A percentile compares a stretch with the other conserved stretches of the same genome.
These are phyloP conservation scores for Irena cyanogastra DNA, from an alignment of 2,113 vertebrate species.

Conservation along the genomic window DNA sequence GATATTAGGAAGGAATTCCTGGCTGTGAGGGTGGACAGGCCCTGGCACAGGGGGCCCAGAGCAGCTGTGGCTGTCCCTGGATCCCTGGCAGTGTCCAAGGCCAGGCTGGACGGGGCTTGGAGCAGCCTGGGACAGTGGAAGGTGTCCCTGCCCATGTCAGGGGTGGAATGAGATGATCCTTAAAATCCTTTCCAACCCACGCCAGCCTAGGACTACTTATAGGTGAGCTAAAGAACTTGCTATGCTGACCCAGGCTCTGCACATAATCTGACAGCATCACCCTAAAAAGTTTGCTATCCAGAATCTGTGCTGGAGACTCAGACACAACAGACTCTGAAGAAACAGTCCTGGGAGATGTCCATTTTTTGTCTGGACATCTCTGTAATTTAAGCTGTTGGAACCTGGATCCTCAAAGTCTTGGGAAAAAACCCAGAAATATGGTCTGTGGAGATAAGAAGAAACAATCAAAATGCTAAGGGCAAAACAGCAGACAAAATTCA, in stretches of 20 bases:
- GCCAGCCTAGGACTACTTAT: not conserved
- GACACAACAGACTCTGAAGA: not conserved
- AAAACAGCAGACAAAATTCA: not conserved
- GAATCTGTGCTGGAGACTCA: not conserved
- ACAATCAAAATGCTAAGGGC: not conserved
- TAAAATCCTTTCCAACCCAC: not conserved
- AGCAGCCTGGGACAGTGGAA: accelerated
- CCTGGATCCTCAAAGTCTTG: not conserved
- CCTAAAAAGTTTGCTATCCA: not conserved
- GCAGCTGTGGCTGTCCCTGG: not conserved
- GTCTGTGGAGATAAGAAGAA: not conserved
- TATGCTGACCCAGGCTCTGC: not conserved
- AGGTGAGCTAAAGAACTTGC: not conserved
- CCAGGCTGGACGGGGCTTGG: accelerated
- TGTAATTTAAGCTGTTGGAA: not conserved
- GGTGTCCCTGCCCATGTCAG: not conserved
- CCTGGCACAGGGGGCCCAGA: not conserved
- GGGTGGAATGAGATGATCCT: not conserved
- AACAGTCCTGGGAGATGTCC: not conserved
- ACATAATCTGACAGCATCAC: accelerated
- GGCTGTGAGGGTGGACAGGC: accelerated
- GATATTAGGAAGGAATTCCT: not conserved
- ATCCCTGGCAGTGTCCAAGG: not conserved
- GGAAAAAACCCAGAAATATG: accelerated
- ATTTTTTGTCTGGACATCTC: not conserved